Percentiles rank a stretch among this genome's conserved stretches.
These are phyloP conservation scores for Apamea crenata DNA, from an alignment of 2,888 invertebrate species.

Conservation along the genomic window DNA sequence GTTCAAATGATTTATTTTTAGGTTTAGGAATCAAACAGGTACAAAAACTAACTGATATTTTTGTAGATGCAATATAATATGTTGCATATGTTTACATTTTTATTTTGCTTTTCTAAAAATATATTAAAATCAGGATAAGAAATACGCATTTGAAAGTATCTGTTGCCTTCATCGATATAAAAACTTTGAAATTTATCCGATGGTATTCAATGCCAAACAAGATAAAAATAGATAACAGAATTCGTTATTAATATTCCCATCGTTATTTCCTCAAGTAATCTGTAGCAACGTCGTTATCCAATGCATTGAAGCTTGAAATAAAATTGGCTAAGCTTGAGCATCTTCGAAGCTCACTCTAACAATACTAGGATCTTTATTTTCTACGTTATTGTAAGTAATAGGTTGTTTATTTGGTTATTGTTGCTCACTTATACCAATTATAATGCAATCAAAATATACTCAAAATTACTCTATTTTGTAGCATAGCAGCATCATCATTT, in stretches of 20 bases:
- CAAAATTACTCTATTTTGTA: not conserved
- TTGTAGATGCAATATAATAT: not conserved
- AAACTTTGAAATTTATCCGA: not conserved
- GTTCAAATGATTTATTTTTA: too few species aligned
- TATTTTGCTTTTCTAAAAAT: not conserved
- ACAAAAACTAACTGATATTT: not conserved
- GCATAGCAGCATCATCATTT: not conserved
- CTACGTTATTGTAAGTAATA: constrained; percentile 4
- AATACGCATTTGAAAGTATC: not conserved
- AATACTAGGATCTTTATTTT: constrained; percentile 19
- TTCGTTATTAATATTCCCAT: constrained; percentile 16
- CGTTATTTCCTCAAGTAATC: constrained; percentile 45
- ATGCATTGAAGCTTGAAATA: constrained; percentile 61
- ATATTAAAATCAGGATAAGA: not conserved
- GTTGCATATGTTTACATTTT: not conserved
- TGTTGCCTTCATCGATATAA: not conserved
- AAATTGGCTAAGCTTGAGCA: constrained; percentile 51
- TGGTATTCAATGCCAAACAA: not conserved
- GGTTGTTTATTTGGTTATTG: not conserved
- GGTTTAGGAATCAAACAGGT: not conserved
- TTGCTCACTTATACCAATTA: not conserved
- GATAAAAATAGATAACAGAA: not conserved
- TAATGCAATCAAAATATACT: not conserved
- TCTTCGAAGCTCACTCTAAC: constrained; percentile 12
- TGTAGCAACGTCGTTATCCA: constrained; percentile 53